phyloP scores from a whole-genome alignment of 2,113 vertebrate species.

The Jaculus jaculus region DNA sequence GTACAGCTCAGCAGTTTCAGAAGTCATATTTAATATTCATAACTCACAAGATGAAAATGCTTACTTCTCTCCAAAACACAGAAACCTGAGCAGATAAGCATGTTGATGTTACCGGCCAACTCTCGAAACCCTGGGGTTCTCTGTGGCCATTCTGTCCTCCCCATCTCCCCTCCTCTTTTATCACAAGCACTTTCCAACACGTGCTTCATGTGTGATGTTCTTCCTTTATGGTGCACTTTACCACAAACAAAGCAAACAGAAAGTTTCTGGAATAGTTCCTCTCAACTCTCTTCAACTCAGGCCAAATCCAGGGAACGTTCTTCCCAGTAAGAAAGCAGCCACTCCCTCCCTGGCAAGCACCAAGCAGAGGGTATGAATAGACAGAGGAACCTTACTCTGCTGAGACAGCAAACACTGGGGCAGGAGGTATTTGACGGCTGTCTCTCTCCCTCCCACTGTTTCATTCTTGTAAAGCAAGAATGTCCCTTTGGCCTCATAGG shows the following conservation, averaged over 20 bases:
- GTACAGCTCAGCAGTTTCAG: conserved; percentile 19
- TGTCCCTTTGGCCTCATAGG: neutral
- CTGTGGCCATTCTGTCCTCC: conserved; percentile 58
- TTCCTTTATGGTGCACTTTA: conserved; percentile 75
- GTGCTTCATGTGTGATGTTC: conserved; percentile 70
- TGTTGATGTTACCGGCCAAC: neutral
- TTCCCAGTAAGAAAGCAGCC: conserved; percentile 68
- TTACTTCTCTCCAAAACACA: conserved; percentile 36
- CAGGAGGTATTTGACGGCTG: conserved; percentile 56
- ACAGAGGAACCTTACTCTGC: neutral
- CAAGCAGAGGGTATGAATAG: conserved; percentile 2
- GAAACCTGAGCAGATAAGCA: conserved; percentile 43
- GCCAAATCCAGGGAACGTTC: neutral
- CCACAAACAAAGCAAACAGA: conserved; percentile 79
- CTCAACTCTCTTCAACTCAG: conserved; percentile 64
- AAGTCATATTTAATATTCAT: conserved; percentile 45
- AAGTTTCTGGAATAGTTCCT: conserved; percentile 67
- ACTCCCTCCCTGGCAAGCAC: conserved; percentile 68
- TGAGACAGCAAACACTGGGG: conserved; percentile 75
- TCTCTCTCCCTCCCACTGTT: neutral
- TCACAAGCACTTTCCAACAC: conserved; percentile 45
- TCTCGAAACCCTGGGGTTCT: conserved; percentile 46
- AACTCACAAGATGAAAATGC: conserved; percentile 55
- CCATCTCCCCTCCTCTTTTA: conserved; percentile 61
- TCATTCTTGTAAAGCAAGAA: conserved; percentile 45